Evolutionary conservation across 2,113 vertebrate species (phyloP), one percentile per base, ranked within the genome.

Genomic region (Sialia sialis): DNA sequence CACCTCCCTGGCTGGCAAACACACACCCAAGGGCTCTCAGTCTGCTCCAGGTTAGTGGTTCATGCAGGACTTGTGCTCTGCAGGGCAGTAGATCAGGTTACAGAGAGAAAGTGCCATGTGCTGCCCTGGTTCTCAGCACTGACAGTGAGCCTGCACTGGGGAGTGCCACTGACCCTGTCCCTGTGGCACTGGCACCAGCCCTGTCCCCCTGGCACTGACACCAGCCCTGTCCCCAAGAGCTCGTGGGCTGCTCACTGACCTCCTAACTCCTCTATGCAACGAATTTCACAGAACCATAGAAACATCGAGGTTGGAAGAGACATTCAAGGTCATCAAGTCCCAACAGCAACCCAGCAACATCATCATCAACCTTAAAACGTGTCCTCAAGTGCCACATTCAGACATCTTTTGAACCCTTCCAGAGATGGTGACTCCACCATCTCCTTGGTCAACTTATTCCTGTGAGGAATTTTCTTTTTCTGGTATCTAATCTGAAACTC

Each of bases 211-310:
- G 18, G 32, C 52, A 73, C 30, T 43, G 52, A 27, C 78, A 81
- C 30, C 64, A 51, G 15, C 27, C 0, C 36, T 26, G 72, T 51
- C 43, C 36, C 59, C 74, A 43, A 8, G 2, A 25, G 9, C 62
- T 62, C 15, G 0, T 39, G 11, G 54, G 6, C 56, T 73, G 41
- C 29, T 52, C 48, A 15, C 5, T 0, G 0, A 43, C 11, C 16
- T 27, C 55, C 32, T 29, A 5, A 5, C 11, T 69, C 14, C 80
- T 70, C 48, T 27, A 18, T 60, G 41, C 79, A 52, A 39, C 10
- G 18, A 16, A 74, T 69, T 21, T 32, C 44, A 76, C 32, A 51
- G 36, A 43, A 51, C 10, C 13, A 59, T 21, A 59, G 72, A 68
- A 76, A 51, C 17, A 9, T 6, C 32, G 43, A 26, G 14, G 32